Conservation (phyloP, 2,888 invertebrate genomes). For the Oligia latruncula region DNA sequence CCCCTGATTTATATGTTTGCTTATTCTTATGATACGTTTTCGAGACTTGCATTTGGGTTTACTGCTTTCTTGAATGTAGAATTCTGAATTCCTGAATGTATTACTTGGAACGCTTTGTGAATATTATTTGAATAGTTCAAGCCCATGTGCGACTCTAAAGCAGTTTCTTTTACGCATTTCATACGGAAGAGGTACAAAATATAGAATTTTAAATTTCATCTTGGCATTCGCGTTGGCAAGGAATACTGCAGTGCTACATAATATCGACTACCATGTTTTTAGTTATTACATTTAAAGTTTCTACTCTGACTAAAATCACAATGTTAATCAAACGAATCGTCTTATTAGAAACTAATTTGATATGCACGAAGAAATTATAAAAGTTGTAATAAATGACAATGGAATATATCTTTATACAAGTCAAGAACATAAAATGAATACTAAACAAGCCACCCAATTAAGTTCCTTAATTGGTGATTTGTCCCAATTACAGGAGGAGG, state of each 20-base stretch:
- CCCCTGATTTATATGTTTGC: conserved; percentile 56
- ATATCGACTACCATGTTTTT: neutral
- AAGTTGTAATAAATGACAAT: conserved; percentile 29
- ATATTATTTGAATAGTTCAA: conserved; percentile 64
- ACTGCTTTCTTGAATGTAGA: conserved; percentile 40
- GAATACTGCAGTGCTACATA: conserved; percentile 25
- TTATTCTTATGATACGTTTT: conserved; percentile 53
- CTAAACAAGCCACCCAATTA: conserved; percentile 60
- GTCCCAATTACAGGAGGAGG: conserved; percentile 56
- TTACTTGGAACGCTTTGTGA: conserved; percentile 59
- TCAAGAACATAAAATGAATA: conserved; percentile 56
- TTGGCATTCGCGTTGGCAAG: conserved; percentile 37
- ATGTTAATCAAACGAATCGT: neutral
- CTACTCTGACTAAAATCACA: neutral
- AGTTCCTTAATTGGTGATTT: conserved; percentile 61
- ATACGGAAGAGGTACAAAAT: conserved; percentile 18
- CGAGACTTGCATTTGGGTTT: conserved; percentile 28
- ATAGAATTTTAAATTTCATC: conserved; percentile 53
- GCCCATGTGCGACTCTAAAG: conserved; percentile 40
- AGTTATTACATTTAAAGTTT: neutral
- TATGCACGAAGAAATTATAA: conserved; percentile 26
- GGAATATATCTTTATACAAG: conserved; percentile 34
- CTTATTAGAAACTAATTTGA: conserved; percentile 42
- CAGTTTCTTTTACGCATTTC: conserved; percentile 46
- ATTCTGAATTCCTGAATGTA: conserved; percentile 55